Conservation (phyloP, 2,797 vertebrate genomes). For the Sebastes matsubarae region DNA sequence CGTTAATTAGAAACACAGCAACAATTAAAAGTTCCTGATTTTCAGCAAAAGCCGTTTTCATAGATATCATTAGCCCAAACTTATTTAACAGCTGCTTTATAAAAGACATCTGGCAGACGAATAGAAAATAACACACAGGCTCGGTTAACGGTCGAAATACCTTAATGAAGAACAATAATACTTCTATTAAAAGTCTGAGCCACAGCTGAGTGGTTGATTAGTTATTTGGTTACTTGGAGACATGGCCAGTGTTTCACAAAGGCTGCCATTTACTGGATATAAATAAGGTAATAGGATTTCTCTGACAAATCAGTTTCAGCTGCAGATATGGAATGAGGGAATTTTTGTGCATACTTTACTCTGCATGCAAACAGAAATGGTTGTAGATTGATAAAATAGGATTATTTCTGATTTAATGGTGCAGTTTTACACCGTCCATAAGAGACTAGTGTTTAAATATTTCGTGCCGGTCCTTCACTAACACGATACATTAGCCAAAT, state of each 20-base stretch:
- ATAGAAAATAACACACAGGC: constrained; percentile 51
- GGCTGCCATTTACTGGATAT: constrained; percentile 57
- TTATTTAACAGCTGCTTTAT: constrained; percentile 64
- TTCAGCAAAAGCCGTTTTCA: constrained; percentile 32
- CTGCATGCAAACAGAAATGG: constrained; percentile 36
- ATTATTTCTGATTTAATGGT: constrained; percentile 59
- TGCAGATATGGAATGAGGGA: constrained; percentile 55
- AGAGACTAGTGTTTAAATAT: constrained; percentile 41
- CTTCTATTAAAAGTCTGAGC: constrained; percentile 70
- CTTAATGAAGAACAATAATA: constrained; percentile 73
- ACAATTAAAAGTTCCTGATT: constrained; percentile 59
- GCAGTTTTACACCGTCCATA: constrained; percentile 35
- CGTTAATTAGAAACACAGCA: constrained; percentile 59
- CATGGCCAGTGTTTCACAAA: constrained; percentile 65
- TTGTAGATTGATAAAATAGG: constrained; percentile 45
- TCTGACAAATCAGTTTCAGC: constrained; percentile 44
- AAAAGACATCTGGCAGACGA: constrained; percentile 72
- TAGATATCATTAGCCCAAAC: constrained; percentile 64
- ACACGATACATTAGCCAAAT: constrained; percentile 51
- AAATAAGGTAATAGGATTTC: constrained; percentile 68
- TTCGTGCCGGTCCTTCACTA: constrained; percentile 33
- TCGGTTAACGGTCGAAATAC: constrained; percentile 59
- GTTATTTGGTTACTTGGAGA: constrained; percentile 70
- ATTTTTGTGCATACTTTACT: constrained; percentile 42
- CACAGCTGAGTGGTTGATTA: constrained; percentile 73